These are phyloP conservation scores for Hydrozoanthus gracilis DNA, from an alignment of 92 coral and sea anemone genomes.

Conservation along the genomic window DNA sequence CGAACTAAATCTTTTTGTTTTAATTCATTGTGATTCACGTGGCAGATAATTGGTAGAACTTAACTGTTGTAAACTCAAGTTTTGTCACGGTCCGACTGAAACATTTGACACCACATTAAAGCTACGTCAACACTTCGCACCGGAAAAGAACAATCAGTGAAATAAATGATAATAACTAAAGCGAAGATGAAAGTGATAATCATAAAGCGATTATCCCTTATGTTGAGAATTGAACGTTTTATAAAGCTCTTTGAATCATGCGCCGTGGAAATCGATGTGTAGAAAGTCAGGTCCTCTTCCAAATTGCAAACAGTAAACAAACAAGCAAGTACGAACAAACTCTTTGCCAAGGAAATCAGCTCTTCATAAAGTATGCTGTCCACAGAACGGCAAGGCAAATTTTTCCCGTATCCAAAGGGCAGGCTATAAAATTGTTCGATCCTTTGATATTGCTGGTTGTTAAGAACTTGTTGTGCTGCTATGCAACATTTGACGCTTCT, in stretches of 20 bases:
- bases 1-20: neutral
- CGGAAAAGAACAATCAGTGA: neutral
- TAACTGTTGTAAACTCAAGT: neutral
- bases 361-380: neutral
- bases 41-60: too few species aligned
- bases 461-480: conserved; percentile 13
- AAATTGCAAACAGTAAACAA: neutral
- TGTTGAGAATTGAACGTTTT: too few species aligned
- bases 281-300: neutral
- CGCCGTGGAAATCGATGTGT: neutral
- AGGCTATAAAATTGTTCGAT: neutral
- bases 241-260: neutral
- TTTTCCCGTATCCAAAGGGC: neutral
- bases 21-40: neutral
- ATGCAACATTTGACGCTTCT: conserved; percentile 16
- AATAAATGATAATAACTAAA: neutral
- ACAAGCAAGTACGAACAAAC: neutral
- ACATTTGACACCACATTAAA: too few species aligned
- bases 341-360: neutral
- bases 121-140: too few species aligned
- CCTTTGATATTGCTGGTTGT: neutral
- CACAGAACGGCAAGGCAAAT: neutral
- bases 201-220: neutral
- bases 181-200: neutral
- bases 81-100: too few species aligned